These are phyloP conservation scores for Hydraecia micacea DNA, from an alignment of 2,888 invertebrate genomes.

Conservation along the genomic window DNA sequence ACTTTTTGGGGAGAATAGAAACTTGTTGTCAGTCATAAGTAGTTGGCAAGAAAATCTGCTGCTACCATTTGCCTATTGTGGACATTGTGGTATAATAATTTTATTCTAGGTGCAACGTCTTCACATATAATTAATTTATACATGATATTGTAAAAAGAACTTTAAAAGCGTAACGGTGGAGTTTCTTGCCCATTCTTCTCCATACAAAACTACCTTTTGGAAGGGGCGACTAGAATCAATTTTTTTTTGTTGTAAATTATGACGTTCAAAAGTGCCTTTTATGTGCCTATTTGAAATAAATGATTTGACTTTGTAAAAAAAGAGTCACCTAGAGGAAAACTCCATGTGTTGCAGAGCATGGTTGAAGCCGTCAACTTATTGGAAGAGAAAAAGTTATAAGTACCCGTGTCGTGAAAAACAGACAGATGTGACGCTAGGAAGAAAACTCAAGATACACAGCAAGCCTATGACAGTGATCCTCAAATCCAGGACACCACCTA, in stretches of 20 bases:
- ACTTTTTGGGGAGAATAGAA: not conserved
- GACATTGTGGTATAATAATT: no score
- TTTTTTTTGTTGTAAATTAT: no score
- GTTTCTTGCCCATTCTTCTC: no score
- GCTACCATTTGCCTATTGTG: no score
- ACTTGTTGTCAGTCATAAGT: not conserved
- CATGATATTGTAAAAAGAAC: no score
- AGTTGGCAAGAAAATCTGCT: not conserved
- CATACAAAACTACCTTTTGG: no score
- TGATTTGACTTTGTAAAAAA: not conserved
- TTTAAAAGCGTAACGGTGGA: no score
- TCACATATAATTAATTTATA: no score
- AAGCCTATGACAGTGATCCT: not conserved
- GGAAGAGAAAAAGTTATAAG: not conserved
- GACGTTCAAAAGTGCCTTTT: no score
- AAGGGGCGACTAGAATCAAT: no score
- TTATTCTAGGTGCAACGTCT: no score
- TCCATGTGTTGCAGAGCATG: not conserved
- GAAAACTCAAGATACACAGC: not conserved
- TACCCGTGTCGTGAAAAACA: not conserved
- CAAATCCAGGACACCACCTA: conserved; percentile 30
- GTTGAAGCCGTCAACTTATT: not conserved
- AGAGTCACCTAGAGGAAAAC: not conserved
- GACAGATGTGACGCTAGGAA: not conserved
- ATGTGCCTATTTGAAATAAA: no score